Evolutionary conservation across 2,888 invertebrate genomes (phyloP).

Genomic region (Anaspis maculata): DNA sequence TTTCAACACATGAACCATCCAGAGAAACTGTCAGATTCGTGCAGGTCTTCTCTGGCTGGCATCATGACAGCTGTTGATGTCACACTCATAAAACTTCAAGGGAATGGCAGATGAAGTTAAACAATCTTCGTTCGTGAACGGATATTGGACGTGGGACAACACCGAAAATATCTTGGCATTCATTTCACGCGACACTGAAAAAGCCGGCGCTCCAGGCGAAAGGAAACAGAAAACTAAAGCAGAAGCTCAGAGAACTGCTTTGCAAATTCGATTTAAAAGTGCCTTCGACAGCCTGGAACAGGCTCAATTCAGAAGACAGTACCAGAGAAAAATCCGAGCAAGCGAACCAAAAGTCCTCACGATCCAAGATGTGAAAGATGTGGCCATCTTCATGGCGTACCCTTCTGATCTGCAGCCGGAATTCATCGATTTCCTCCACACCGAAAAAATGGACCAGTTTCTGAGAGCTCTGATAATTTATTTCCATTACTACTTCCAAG

Average conservation of each 20-base stretch:
- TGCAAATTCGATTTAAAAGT: conserved; percentile 44
- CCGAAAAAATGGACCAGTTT: conserved; percentile 52
- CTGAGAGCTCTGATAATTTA: conserved; percentile 55
- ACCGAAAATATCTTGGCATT: conserved; percentile 15
- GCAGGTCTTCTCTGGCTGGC: too few relatives aligned
- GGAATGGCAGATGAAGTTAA: conserved; percentile 5
- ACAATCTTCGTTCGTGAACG: conserved; percentile 28
- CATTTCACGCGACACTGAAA: conserved; percentile 27
- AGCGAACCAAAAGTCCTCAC: conserved; percentile 50
- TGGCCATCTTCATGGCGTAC: conserved; percentile 51
- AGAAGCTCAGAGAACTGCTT: conserved; percentile 11
- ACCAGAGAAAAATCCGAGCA: conserved; percentile 49
- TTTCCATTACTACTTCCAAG: conserved; percentile 55
- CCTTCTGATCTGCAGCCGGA: conserved; percentile 47
- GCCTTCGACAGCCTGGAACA: conserved; percentile 49
- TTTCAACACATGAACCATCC: too few relatives aligned
- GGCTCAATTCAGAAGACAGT: conserved; percentile 51
- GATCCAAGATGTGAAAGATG: conserved; percentile 53
- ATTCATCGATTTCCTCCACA: conserved; percentile 53
- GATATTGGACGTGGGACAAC: conserved; percentile 49
- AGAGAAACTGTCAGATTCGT: too few relatives aligned
- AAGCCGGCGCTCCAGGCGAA: conserved; percentile 15
- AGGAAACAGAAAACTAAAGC: too few relatives aligned
- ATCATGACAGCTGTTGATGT: too few relatives aligned
- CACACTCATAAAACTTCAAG: too few relatives aligned